Percentiles rank a stretch among this genome's conserved stretches.
These are phyloP conservation scores for Erythrocercus mccallii DNA, from an alignment of 2,113 vertebrate species.

Conservation along the genomic window DNA sequence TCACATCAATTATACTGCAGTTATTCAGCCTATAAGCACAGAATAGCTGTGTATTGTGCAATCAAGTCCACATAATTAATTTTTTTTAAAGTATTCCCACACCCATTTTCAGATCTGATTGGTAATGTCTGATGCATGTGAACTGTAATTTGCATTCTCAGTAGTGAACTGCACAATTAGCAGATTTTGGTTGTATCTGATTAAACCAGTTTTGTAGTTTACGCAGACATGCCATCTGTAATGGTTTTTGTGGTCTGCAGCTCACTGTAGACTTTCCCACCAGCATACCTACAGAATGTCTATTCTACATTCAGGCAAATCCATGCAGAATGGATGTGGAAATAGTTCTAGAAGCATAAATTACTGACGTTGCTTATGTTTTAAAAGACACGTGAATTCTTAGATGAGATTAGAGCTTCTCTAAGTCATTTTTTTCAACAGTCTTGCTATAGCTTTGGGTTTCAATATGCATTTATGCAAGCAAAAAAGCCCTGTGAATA, in stretches of 20 bases:
- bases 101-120: conserved; percentile 21
- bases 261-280: background rate
- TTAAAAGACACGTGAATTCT: background rate
- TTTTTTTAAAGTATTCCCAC: conserved; percentile 33
- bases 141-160: conserved; percentile 28
- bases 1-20: background rate
- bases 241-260: conserved; percentile 10
- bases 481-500: background rate
- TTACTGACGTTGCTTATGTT: background rate
- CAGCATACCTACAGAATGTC: background rate
- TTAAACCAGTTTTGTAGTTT: conserved; percentile 2
- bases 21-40: background rate
- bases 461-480: background rate
- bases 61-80: background rate
- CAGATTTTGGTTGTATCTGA: conserved; percentile 29
- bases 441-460: background rate
- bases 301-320: background rate
- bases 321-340: background rate
- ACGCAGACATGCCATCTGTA: background rate
- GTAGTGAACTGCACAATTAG: conserved; percentile 9
- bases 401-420: background rate
- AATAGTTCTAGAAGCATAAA: background rate
- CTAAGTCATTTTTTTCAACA: background rate
- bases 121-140: background rate
- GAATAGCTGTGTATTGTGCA: conserved; percentile 15